These are phyloP conservation scores for Squalus acanthias DNA, from an alignment of 2,797 vertebrate species.

Conservation along the genomic window DNA sequence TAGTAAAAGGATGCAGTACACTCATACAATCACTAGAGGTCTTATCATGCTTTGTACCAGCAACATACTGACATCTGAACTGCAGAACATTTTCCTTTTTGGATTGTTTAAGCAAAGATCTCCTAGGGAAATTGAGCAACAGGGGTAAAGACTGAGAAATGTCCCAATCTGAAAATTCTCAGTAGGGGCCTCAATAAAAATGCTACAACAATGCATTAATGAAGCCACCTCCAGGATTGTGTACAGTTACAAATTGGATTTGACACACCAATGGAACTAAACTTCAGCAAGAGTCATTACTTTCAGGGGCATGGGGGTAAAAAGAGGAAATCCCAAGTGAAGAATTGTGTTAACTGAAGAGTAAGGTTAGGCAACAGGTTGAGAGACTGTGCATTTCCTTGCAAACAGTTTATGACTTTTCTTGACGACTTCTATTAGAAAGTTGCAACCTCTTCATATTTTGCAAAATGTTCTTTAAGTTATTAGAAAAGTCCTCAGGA, in stretches of 20 bases:
- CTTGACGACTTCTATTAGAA: neutral
- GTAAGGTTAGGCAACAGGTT: neutral
- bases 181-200: neutral
- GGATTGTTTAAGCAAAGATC: neutral
- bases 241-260: neutral
- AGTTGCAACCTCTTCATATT: neutral
- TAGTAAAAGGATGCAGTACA: neutral
- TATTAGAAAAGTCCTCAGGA: neutral
- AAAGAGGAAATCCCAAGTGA: neutral
- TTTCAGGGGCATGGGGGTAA: neutral
- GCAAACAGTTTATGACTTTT: neutral
- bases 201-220: neutral
- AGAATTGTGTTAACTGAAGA: neutral
- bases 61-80: neutral
- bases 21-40: neutral
- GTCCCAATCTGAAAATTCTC: neutral
- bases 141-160: neutral
- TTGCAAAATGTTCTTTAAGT: neutral
- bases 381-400: neutral
- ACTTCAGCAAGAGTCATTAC: neutral
- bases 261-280: neutral
- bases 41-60: neutral
- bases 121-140: neutral
- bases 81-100: neutral
- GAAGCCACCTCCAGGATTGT: neutral